phyloP scores from a whole-genome alignment of 2,888 invertebrate species.

The Lottia scabra region DNA sequence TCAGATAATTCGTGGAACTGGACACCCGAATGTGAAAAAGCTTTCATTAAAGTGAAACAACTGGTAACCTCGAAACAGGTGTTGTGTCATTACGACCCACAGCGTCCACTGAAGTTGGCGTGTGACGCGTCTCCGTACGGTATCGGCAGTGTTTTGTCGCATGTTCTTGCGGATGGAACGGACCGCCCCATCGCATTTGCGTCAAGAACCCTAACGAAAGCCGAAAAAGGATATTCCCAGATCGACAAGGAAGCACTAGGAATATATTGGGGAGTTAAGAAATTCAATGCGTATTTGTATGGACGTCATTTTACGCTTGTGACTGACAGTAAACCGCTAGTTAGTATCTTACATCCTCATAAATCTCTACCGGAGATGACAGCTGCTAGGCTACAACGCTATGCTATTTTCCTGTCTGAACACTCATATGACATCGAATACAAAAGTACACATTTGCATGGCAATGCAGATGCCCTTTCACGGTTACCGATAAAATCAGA shows the following conservation, averaged over 20 bases:
- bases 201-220: constrained; percentile 33
- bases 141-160: constrained; percentile 56
- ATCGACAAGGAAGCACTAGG: constrained; percentile 68
- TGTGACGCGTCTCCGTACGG: constrained; percentile 66
- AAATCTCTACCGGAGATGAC: constrained; percentile 45
- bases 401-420: constrained; percentile 51
- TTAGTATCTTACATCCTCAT: constrained; percentile 60
- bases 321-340: constrained; percentile 68
- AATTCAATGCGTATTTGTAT: constrained; percentile 11
- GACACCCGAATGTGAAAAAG: constrained; percentile 30
- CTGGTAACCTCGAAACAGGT: constrained; percentile 39
- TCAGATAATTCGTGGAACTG: constrained; percentile 32
- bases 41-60: constrained; percentile 41
- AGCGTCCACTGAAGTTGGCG: constrained; percentile 53
- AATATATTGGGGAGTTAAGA: constrained; percentile 63
- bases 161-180: constrained; percentile 24
- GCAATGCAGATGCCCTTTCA: constrained; percentile 59
- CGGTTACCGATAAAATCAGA: constrained; percentile 34
- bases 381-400: constrained; percentile 52
- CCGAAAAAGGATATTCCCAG: constrained; percentile 51
- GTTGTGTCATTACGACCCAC: constrained; percentile 59
- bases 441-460: constrained; percentile 43
- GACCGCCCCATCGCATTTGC: constrained; percentile 40
- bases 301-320: constrained; percentile 60
- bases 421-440: constrained; percentile 62